Evolutionary conservation across 2,888 invertebrate species (phyloP).

Genomic region (Perizoma affinitatum): DNA sequence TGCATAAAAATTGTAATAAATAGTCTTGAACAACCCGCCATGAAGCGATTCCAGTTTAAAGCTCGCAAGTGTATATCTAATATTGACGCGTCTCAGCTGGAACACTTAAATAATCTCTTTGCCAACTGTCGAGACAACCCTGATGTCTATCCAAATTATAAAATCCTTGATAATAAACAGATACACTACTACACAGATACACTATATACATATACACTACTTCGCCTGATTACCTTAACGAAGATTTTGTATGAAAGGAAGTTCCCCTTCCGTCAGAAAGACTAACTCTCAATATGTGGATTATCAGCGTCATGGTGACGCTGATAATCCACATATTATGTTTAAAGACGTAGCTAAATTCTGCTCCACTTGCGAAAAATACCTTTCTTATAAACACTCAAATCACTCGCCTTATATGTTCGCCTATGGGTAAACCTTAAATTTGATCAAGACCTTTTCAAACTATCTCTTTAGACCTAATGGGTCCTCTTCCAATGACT

Average conservation of each 20-base stretch:
- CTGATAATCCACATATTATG: not conserved
- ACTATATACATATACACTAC: not conserved
- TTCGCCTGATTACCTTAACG: conserved; percentile 1
- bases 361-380: not conserved
- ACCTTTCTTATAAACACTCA: not conserved
- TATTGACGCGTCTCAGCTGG: too few relatives aligned
- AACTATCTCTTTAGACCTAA: not conserved
- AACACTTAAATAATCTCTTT: conserved; percentile 51
- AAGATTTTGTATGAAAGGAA: not conserved
- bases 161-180: not conserved
- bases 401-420: not conserved
- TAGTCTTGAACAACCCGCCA: too few relatives aligned
- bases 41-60: too few relatives aligned
- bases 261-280: not conserved
- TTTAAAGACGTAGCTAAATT: not conserved
- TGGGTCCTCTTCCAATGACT: conserved; percentile 2
- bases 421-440: conserved; percentile 4
- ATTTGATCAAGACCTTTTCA: conserved; percentile 5
- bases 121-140: conserved; percentile 25
- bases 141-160: conserved; percentile 1
- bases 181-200: too few relatives aligned
- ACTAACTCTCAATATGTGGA: not conserved
- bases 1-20: too few relatives aligned
- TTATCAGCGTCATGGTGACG: not conserved
- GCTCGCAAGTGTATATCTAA: too few relatives aligned